phyloP scores from a whole-genome alignment of 2,888 invertebrate species.

The Strigamia maritima region DNA sequence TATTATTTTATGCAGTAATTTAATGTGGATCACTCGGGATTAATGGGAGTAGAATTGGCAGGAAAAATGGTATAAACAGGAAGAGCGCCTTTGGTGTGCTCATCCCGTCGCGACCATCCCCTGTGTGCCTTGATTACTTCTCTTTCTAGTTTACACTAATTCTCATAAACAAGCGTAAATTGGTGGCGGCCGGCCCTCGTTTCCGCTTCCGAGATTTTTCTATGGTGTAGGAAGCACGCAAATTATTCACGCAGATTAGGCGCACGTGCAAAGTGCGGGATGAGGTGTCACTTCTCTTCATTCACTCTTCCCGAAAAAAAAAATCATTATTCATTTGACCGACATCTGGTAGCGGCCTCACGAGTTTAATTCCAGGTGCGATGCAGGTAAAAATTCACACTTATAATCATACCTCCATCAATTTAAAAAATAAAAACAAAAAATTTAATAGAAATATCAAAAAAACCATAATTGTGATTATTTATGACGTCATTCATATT shows the following conservation, averaged over 20 bases:
- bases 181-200: neutral
- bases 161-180: constrained; percentile 16
- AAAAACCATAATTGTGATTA: neutral
- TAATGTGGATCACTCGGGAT: too few relatives aligned
- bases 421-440: neutral
- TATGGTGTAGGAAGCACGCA: constrained; percentile 36
- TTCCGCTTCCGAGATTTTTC: constrained; percentile 36
- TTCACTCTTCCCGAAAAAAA: neutral
- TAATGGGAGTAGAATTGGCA: neutral
- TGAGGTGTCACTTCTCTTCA: constrained; percentile 31
- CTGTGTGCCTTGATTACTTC: neutral
- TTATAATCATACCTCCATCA: too few relatives aligned
- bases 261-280: constrained; percentile 33
- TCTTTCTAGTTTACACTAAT: constrained; percentile 1
- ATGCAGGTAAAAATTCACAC: neutral
- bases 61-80: constrained; percentile 8
- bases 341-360: neutral
- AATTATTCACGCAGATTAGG: constrained; percentile 14
- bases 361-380: neutral
- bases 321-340: constrained; percentile 14
- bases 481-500: neutral
- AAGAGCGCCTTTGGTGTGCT: neutral
- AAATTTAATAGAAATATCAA: neutral
- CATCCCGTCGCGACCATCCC: neutral
- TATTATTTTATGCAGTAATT: too few relatives aligned